These are phyloP conservation scores for Drosophila cognata DNA, from an alignment of 2,888 invertebrate genomes.

Conservation along the genomic window DNA sequence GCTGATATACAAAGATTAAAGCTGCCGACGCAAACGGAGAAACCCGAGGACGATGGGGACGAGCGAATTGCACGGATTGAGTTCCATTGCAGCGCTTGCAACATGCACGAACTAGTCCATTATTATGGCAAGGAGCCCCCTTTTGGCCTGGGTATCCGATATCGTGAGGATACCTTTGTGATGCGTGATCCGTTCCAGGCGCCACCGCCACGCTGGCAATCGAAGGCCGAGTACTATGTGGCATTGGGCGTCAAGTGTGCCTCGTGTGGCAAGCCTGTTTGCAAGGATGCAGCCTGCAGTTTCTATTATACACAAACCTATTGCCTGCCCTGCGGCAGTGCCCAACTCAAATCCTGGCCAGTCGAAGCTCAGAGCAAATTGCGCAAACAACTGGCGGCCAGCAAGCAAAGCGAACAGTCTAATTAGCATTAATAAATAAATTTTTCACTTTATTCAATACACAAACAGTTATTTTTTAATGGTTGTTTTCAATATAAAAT, in stretches of 20 bases:
- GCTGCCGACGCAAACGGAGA: slow-evolving; percentile 25
- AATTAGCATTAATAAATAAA: background rate
- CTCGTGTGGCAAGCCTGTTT: slow-evolving; percentile 89
- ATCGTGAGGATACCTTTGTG: slow-evolving; percentile 91
- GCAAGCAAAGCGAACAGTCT: slow-evolving; percentile 4
- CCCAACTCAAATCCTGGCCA: slow-evolving; percentile 88
- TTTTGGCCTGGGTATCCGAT: slow-evolving; percentile 88
- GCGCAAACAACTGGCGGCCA: slow-evolving; percentile 79
- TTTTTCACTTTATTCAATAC: background rate
- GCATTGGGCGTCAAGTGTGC: slow-evolving; percentile 90
- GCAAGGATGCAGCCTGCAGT: slow-evolving; percentile 91
- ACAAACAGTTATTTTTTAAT: background rate
- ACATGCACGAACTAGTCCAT: slow-evolving; percentile 89
- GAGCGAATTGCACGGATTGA: slow-evolving; percentile 81
- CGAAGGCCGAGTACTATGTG: slow-evolving; percentile 90
- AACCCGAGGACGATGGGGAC: slow-evolving; percentile 55
- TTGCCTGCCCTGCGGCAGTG: slow-evolving; percentile 90
- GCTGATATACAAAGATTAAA: slow-evolving; percentile 77
- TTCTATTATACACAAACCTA: slow-evolving; percentile 91
- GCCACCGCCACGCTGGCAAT: slow-evolving; percentile 85
- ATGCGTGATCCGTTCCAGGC: slow-evolving; percentile 94
- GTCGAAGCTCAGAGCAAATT: slow-evolving; percentile 88
- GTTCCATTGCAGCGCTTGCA: slow-evolving; percentile 88
- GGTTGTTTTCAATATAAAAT: background rate
- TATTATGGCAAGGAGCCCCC: slow-evolving; percentile 91